A percentile compares a stretch with the other conserved stretches of the same genome.
These are phyloP conservation scores for Danio rerio DNA, from an alignment of 2,113 vertebrate genomes.

Conservation along the genomic window GRCz12tu NC_133189.1:41547501-41548000, in stretches of 20 bases:
- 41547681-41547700: slow-evolving; percentile 31
- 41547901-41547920: slow-evolving; percentile 31
- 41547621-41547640: slow-evolving; percentile 16
- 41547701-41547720: neutral
- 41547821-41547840: slow-evolving; percentile 27
- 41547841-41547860: slow-evolving; percentile 17
- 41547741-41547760: slow-evolving; percentile 30
- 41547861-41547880: slow-evolving; percentile 37
- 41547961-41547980: slow-evolving; percentile 12
- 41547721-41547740: neutral
- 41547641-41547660: neutral
- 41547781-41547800: neutral
- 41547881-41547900: slow-evolving; percentile 23
- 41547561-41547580: slow-evolving; percentile 46
- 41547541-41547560: slow-evolving; percentile 43
- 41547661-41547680: slow-evolving; percentile 50
- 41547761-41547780: neutral
- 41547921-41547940: neutral
- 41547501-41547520: slow-evolving; percentile 9
- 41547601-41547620: slow-evolving; percentile 47
- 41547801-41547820: neutral
- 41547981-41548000: neutral
- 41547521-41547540: slow-evolving; percentile 23
- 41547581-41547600: slow-evolving; percentile 40
- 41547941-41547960: neutral